Conservation (phyloP, 1,140 invertebrate genomes). For the Tetragonula clypearis region DNA sequence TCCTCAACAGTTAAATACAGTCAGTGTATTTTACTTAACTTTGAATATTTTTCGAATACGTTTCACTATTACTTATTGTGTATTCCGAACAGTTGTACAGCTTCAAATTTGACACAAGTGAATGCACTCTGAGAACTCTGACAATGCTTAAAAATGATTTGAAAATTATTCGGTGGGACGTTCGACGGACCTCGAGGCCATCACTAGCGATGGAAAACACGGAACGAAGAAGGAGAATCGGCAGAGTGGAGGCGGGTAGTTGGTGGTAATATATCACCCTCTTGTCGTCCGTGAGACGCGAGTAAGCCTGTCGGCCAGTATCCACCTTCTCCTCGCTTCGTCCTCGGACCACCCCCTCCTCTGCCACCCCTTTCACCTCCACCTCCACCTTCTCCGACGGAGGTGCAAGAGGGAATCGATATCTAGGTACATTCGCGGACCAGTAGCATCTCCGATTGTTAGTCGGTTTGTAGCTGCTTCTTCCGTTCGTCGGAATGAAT, state of each 20-base stretch:
- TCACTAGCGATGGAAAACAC: conserved; percentile 62
- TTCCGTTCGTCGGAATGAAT: conserved; percentile 23
- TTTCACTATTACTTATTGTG: too few relatives aligned
- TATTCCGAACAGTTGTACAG: neutral
- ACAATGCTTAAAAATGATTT: neutral
- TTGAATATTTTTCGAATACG: too few relatives aligned
- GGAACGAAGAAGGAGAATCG: conserved; percentile 42
- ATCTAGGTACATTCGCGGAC: conserved; percentile 57
- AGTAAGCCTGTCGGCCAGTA: conserved; percentile 74
- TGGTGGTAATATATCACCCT: conserved; percentile 77
- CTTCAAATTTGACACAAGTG: neutral
- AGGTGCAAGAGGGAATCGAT: conserved; percentile 67
- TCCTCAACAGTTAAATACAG: too few relatives aligned
- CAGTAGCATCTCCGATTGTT: conserved; percentile 40
- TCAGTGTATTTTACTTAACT: too few relatives aligned
- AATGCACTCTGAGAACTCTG: neutral
- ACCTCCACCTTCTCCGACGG: conserved; percentile 36
- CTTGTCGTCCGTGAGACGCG: conserved; percentile 78
- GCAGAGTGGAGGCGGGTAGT: conserved; percentile 59
- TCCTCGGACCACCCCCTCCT: conserved; percentile 50
- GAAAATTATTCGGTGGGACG: neutral
- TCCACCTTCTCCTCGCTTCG: conserved; percentile 56
- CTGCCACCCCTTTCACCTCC: conserved; percentile 17
- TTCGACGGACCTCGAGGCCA: conserved; percentile 11
- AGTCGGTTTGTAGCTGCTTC: conserved; percentile 12